A percentile compares a stretch with the other conserved stretches of the same genome.
Conservation (phyloP, 2,797 vertebrate genomes). For the Microhierax caerulescens region DNA sequence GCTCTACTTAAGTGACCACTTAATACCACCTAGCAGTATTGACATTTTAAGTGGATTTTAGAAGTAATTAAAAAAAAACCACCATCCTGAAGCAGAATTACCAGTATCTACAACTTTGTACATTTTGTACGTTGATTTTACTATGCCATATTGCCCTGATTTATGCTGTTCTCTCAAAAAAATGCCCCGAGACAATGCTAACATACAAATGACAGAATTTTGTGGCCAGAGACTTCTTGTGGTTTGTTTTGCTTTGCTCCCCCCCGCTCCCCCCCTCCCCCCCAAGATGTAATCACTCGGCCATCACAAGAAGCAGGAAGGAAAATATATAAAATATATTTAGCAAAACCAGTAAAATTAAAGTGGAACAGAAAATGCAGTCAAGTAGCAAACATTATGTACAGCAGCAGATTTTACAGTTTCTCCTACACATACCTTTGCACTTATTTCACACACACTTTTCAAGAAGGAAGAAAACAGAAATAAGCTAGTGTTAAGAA, state of each 20-base stretch:
- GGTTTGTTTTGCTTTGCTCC: not conserved
- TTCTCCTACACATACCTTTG: conserved; percentile 35
- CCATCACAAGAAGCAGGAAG: conserved; percentile 62
- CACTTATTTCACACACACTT: conserved; percentile 24
- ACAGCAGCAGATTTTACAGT: conserved; percentile 47
- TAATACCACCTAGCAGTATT: not conserved
- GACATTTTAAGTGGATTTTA: not conserved
- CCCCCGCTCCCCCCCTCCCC: not conserved
- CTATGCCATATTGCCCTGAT: not conserved
- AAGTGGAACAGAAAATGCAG: conserved; percentile 51
- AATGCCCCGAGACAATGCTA: not conserved
- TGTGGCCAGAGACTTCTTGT: not conserved
- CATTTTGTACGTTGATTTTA: not conserved
- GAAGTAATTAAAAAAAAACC: not conserved
- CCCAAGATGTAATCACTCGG: conserved; percentile 5
- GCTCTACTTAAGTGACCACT: not conserved
- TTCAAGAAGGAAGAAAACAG: conserved; percentile 37
- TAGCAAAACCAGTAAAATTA: conserved; percentile 65
- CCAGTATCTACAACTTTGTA: not conserved
- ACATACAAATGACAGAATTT: not conserved
- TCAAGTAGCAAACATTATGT: conserved; percentile 61
- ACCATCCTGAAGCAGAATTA: not conserved
- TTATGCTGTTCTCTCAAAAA: not conserved
- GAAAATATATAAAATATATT: conserved; percentile 68
- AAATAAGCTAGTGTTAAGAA: conserved; percentile 32